These are phyloP conservation scores for Sebastes jordani DNA, from an alignment of 2,797 vertebrate species.

Conservation along the genomic window DNA sequence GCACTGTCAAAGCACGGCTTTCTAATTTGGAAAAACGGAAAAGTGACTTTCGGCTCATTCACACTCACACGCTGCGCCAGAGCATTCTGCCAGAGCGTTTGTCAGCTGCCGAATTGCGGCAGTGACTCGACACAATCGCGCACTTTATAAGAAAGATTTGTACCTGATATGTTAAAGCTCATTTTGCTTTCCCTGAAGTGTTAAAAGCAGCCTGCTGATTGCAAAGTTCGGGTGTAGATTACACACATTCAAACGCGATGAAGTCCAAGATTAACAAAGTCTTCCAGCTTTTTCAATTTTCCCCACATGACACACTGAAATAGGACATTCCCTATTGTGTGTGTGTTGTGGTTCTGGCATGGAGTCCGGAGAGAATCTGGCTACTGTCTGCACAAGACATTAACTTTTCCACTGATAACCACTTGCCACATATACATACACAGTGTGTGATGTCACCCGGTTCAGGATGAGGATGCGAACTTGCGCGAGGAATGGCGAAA, in stretches of 20 bases:
- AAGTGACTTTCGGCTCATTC: conserved; percentile 62
- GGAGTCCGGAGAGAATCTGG: conserved; percentile 25
- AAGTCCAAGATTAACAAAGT: background rate
- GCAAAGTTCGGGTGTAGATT: background rate
- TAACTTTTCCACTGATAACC: conserved; percentile 30
- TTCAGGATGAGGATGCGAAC: conserved; percentile 18
- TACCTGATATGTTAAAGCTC: conserved; percentile 12
- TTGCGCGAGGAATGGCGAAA: background rate
- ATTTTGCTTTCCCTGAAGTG: conserved; percentile 9
- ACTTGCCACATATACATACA: background rate
- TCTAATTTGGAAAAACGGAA: conserved; percentile 70
- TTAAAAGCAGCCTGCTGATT: conserved; percentile 23
- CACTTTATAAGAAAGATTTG: conserved; percentile 23
- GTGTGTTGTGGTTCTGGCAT: conserved; percentile 26
- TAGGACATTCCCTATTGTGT: conserved; percentile 15
- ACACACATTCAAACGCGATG: background rate
- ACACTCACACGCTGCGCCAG: conserved; percentile 39
- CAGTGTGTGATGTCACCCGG: conserved; percentile 18
- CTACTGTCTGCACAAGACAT: conserved; percentile 50
- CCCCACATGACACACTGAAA: conserved; percentile 26
- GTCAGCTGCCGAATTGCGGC: conserved; percentile 41
- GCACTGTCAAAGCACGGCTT: conserved; percentile 59
- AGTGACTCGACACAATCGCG: conserved; percentile 48
- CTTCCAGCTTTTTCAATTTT: conserved; percentile 1
- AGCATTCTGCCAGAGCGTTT: conserved; percentile 46